phyloP scores from a whole-genome alignment of 2,797 vertebrate species.

The Benthosema pterotum region DNA sequence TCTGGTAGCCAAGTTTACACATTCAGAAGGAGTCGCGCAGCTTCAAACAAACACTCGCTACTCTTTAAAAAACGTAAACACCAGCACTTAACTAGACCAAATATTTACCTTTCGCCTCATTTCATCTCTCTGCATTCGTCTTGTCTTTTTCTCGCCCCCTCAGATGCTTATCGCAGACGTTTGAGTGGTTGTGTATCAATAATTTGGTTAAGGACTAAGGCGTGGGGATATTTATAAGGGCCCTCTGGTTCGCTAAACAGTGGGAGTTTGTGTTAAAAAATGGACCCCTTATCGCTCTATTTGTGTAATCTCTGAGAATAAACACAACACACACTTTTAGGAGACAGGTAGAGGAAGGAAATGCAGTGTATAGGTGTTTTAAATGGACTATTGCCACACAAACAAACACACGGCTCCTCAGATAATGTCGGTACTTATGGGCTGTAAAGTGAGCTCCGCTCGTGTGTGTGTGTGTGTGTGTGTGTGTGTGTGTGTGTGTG shows the following conservation, averaged over 20 bases:
- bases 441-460: not conserved
- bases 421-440: constrained; percentile 51
- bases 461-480: not conserved
- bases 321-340: not conserved
- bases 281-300: too few relatives aligned
- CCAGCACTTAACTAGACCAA: constrained; percentile 76
- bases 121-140: constrained; percentile 59
- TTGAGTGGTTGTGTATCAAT: constrained; percentile 44
- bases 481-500: too few relatives aligned
- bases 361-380: constrained; percentile 24
- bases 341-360: constrained; percentile 47
- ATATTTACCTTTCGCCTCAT: constrained; percentile 80
- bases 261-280: too few relatives aligned
- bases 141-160: constrained; percentile 53
- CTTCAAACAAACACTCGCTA: constrained; percentile 81
- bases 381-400: constrained; percentile 31
- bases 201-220: constrained; percentile 36
- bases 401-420: constrained; percentile 27
- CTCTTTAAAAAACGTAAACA: constrained; percentile 84
- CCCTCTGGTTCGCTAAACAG: not conserved
- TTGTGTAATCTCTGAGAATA: not conserved
- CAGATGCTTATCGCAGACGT: constrained; percentile 67
- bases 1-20: constrained; percentile 83
- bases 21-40: constrained; percentile 70
- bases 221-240: constrained; percentile 33